Evolutionary conservation across 2,888 invertebrate species (phyloP).

Genomic region (Ceraclea dissimilis): DNA sequence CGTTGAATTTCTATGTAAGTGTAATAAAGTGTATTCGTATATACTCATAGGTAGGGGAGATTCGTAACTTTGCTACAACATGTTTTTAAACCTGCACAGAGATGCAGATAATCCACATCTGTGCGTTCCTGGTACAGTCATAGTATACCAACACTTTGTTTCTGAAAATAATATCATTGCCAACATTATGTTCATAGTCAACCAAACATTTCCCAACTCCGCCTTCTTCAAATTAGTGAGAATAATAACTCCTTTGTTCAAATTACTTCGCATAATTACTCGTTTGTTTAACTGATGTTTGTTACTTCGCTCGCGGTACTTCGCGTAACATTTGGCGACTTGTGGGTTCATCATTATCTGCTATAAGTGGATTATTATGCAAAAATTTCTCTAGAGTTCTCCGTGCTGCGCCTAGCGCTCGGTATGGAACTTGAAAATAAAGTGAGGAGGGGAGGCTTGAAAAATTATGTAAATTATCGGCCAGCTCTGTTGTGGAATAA

Average conservation of each 20-base stretch:
- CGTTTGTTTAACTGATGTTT: constrained; percentile 24
- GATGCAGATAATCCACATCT: constrained; percentile 6
- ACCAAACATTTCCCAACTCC: constrained; percentile 9
- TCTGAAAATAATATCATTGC: constrained; percentile 1
- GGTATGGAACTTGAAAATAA: constrained; percentile 17
- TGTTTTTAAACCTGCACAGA: background rate
- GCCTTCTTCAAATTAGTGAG: constrained; percentile 17
- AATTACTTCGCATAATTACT: constrained; percentile 23
- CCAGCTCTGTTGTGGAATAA: constrained; percentile 14
- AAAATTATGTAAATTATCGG: constrained; percentile 26
- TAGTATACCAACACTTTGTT: background rate
- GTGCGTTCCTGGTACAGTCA: constrained; percentile 1
- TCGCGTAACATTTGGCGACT: constrained; percentile 20
- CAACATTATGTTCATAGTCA: constrained; percentile 8
- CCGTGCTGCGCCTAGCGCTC: no score
- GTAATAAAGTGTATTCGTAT: no score
- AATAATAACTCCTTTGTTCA: constrained; percentile 23
- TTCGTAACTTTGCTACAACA: no score
- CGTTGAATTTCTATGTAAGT: no score
- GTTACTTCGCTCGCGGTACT: constrained; percentile 15
- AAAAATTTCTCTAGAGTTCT: constrained; percentile 14
- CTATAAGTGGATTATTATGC: constrained; percentile 26
- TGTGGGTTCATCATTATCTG: constrained; percentile 19
- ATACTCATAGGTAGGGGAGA: no score
- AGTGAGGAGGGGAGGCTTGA: constrained; percentile 15